These are phyloP conservation scores for Mimas tiliae DNA, from an alignment of 2,888 invertebrate genomes.

Conservation along the genomic window DNA sequence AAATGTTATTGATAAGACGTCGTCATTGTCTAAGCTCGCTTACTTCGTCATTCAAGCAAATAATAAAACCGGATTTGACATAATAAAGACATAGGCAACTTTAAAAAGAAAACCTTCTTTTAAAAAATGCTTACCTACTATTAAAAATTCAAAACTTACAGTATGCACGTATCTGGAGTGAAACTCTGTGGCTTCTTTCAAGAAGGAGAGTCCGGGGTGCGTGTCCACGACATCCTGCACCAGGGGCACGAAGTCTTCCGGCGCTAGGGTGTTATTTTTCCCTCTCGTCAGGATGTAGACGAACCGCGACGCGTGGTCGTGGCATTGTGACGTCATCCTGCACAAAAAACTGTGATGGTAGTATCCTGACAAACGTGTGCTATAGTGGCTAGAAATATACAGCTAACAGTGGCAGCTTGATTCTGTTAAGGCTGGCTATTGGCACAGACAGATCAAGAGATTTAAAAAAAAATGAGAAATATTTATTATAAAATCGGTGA, in stretches of 20 bases:
- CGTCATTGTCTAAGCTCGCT: too few relatives aligned
- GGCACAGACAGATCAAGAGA: too few relatives aligned
- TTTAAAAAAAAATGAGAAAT: too few relatives aligned
- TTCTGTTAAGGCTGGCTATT: too few relatives aligned
- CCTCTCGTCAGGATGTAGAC: conserved; percentile 93
- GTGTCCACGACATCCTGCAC: conserved; percentile 99
- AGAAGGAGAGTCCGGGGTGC: conserved; percentile 98
- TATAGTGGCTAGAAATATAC: neutral
- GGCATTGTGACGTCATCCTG: conserved; percentile 92
- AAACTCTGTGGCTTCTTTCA: conserved; percentile 99
- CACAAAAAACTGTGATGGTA: conserved; percentile 40
- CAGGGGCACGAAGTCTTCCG: conserved; percentile 96
- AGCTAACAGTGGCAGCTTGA: too few relatives aligned
- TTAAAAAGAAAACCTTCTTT: too few relatives aligned
- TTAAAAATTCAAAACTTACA: conserved; percentile 77
- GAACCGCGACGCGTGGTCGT: conserved; percentile 95
- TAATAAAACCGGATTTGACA: too few relatives aligned
- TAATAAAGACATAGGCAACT: too few relatives aligned
- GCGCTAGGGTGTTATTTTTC: conserved; percentile 87
- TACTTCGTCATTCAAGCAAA: too few relatives aligned
- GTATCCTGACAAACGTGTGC: neutral
- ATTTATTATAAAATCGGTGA: too few relatives aligned
- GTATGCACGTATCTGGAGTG: conserved; percentile 99
- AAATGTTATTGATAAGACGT: neutral
- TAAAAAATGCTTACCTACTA: too few relatives aligned